Percentiles rank a stretch among this genome's conserved stretches.
phyloP scores from a whole-genome alignment of 2,888 invertebrate species.

The Cheilosia urbana region DNA sequence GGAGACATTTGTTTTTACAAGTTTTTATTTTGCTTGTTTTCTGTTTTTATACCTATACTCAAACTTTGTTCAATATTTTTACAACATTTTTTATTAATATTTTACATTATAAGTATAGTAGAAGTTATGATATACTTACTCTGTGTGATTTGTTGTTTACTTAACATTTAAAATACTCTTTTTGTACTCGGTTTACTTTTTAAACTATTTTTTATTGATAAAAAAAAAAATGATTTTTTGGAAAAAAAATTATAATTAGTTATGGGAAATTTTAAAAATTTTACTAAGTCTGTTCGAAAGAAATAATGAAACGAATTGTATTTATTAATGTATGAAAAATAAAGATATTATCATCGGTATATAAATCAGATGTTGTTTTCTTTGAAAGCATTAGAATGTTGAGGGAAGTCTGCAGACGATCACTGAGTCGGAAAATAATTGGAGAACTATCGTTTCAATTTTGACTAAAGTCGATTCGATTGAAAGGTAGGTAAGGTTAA shows the following conservation, averaged over 20 bases:
- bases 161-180: slow-evolving; percentile 61
- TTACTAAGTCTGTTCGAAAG: slow-evolving; percentile 71
- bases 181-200: slow-evolving; percentile 65
- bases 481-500: too few species aligned
- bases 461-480: too few species aligned
- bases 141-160: slow-evolving; percentile 69
- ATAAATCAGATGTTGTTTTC: neutral
- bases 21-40: slow-evolving; percentile 28
- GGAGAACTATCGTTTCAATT: too few species aligned
- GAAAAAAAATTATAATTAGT: slow-evolving; percentile 50
- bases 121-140: slow-evolving; percentile 61
- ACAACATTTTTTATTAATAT: slow-evolving; percentile 24
- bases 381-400: too few species aligned
- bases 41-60: slow-evolving; percentile 1
- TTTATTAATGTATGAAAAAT: slow-evolving; percentile 76
- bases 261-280: slow-evolving; percentile 70
- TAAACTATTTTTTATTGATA: slow-evolving; percentile 54
- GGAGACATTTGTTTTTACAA: slow-evolving; percentile 41
- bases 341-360: slow-evolving; percentile 75
- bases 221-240: slow-evolving; percentile 12
- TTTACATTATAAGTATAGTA: slow-evolving; percentile 15
- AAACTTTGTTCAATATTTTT: slow-evolving; percentile 9
- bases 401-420: neutral
- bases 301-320: slow-evolving; percentile 77
- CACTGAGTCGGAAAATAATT: too few species aligned